These are phyloP conservation scores for Parauchenoglanis punctatus DNA, from an alignment of 2,797 vertebrate species.

Conservation along the genomic window DNA sequence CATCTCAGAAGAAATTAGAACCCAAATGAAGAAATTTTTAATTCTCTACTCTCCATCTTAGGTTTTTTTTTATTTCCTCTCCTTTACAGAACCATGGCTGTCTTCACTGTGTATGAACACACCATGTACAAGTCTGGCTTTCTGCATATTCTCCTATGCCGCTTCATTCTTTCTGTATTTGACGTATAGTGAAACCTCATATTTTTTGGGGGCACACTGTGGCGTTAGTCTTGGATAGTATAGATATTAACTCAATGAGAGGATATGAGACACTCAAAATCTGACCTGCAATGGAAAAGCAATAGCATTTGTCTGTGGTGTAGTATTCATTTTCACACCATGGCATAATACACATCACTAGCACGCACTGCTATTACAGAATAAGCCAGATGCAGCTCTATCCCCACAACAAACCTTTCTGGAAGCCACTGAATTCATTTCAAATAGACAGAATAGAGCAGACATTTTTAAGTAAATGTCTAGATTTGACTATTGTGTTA, in stretches of 20 bases:
- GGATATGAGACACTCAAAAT: constrained; percentile 12
- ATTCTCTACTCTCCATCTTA: not conserved
- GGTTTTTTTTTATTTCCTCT: not conserved
- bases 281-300: constrained; percentile 29
- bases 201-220: not conserved
- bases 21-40: not conserved
- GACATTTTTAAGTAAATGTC: constrained; percentile 36
- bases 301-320: constrained; percentile 6
- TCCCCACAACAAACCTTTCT: constrained; percentile 7
- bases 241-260: not conserved
- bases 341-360: constrained; percentile 6
- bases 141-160: not conserved
- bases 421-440: constrained; percentile 11
- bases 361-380: not conserved
- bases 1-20: constrained; percentile 3
- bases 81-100: not conserved
- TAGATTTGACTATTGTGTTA: constrained; percentile 25
- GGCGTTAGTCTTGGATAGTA: not conserved
- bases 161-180: not conserved
- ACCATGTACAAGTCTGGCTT: not conserved
- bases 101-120: not conserved
- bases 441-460: not conserved
- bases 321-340: constrained; percentile 27
- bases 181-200: not conserved
- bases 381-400: constrained; percentile 1